Evolutionary conservation across 2,888 invertebrate genomes (phyloP).

Genomic region (Dione vanillae): DNA sequence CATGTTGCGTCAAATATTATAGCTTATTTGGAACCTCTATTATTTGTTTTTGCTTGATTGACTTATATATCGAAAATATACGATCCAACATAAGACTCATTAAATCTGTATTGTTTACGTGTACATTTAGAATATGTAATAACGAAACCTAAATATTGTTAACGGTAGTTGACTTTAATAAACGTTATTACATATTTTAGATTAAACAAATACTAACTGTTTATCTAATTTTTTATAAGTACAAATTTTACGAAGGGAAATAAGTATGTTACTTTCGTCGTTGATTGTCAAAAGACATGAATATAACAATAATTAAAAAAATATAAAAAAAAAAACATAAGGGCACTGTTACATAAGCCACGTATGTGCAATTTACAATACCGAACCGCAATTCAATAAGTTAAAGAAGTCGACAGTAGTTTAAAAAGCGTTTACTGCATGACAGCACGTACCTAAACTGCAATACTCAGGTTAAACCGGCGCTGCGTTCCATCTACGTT

Average conservation of each 20-base stretch:
- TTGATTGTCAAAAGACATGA: no score
- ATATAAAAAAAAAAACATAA: background rate
- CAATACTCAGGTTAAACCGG: constrained; percentile 59
- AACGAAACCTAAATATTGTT: background rate
- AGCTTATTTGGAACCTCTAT: background rate
- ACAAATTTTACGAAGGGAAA: background rate
- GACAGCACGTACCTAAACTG: constrained; percentile 42
- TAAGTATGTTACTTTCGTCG: no score
- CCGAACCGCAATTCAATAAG: constrained; percentile 23
- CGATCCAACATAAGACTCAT: constrained; percentile 7
- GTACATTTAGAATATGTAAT: background rate
- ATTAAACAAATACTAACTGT: background rate
- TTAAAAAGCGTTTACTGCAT: constrained; percentile 41
- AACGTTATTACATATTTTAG: background rate
- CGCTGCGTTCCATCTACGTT: constrained; percentile 69
- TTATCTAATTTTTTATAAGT: background rate
- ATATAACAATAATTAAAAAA: no score
- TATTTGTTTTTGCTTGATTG: background rate
- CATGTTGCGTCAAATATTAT: background rate
- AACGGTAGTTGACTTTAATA: background rate
- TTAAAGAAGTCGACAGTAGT: constrained; percentile 32
- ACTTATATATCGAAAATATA: background rate
- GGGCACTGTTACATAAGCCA: background rate
- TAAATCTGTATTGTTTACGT: background rate
- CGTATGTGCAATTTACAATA: constrained; percentile 15